A percentile compares a stretch with the other conserved stretches of the same genome.
phyloP scores from a whole-genome alignment of 2,888 invertebrate genomes.

The Andrena camellia region DNA sequence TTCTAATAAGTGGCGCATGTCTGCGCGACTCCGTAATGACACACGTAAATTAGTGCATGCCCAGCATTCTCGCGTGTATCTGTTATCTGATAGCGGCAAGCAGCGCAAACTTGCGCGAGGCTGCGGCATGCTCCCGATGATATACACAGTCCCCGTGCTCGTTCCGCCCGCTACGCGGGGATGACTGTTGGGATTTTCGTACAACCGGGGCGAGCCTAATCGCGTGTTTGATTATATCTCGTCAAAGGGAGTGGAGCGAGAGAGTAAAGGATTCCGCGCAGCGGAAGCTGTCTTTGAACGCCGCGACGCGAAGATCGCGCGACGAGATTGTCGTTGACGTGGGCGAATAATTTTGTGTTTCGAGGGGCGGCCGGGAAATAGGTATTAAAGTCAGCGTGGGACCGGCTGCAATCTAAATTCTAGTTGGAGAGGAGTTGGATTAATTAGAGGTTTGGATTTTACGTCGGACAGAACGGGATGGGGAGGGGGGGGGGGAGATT shows the following conservation, averaged over 20 bases:
- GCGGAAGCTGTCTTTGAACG: constrained; percentile 11
- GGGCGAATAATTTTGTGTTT: constrained; percentile 1
- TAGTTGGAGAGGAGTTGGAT: background rate
- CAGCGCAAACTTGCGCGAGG: constrained; percentile 9
- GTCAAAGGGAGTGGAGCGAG: constrained; percentile 48
- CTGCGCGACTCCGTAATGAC: constrained; percentile 23
- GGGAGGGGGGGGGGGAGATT: too few species aligned
- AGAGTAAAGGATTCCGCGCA: constrained; percentile 1
- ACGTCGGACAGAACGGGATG: background rate
- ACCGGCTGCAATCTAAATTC: background rate
- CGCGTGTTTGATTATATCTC: constrained; percentile 64
- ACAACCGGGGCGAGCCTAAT: constrained; percentile 54
- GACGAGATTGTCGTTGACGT: constrained; percentile 9
- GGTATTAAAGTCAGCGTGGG: constrained; percentile 3
- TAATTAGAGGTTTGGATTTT: constrained; percentile 1
- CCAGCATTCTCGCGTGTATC: constrained; percentile 18
- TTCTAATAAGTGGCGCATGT: constrained; percentile 36
- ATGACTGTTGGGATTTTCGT: constrained; percentile 12
- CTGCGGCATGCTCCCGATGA: constrained; percentile 1
- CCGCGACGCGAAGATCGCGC: constrained; percentile 7
- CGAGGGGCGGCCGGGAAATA: constrained; percentile 1
- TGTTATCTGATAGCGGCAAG: constrained; percentile 46
- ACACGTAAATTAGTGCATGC: constrained; percentile 34
- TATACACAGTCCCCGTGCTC: background rate
- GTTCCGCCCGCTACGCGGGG: background rate